Conservation (phyloP, 1,140 invertebrate genomes). For the Neelides sp. region DNA sequence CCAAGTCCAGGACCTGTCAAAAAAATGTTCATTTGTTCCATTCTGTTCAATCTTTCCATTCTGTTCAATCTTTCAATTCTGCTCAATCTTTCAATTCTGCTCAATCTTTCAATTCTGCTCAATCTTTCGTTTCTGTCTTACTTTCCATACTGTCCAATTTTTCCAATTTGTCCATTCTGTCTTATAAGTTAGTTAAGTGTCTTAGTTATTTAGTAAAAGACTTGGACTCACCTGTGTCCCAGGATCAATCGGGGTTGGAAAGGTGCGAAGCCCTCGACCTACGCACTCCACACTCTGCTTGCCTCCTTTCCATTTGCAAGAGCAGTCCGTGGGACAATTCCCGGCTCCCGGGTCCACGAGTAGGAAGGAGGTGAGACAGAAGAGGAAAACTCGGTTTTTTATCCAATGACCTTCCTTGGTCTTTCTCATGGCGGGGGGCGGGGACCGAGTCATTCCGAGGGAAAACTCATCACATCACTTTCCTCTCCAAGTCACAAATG, state of each 20-base stretch:
- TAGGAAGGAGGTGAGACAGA: background rate
- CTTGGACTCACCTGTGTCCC: slow-evolving; percentile 29
- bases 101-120: too few relatives aligned
- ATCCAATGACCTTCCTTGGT: too few relatives aligned
- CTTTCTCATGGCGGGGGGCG: too few relatives aligned
- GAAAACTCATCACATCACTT: too few relatives aligned
- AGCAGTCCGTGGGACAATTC: slow-evolving; percentile 59
- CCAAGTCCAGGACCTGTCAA: slow-evolving; percentile 78
- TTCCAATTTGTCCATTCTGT: background rate
- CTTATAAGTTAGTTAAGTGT: background rate
- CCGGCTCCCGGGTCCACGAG: background rate
- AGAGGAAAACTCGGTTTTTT: background rate
- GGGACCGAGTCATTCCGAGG: too few relatives aligned
- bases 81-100: too few relatives aligned
- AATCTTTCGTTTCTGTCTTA: too few relatives aligned
- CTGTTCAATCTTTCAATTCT: too few relatives aligned
- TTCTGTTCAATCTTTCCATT: too few relatives aligned
- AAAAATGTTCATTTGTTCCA: too few relatives aligned
- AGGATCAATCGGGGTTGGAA: slow-evolving; percentile 27
- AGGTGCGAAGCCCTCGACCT: slow-evolving; percentile 42
- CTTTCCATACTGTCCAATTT: too few relatives aligned
- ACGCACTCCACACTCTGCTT: slow-evolving; percentile 79
- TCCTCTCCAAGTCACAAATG: too few relatives aligned
- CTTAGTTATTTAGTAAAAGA: background rate
- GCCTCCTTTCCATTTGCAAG: slow-evolving; percentile 82